phyloP scores from a whole-genome alignment of 2,113 vertebrate species.

The Orientallactaga bullata region DNA sequence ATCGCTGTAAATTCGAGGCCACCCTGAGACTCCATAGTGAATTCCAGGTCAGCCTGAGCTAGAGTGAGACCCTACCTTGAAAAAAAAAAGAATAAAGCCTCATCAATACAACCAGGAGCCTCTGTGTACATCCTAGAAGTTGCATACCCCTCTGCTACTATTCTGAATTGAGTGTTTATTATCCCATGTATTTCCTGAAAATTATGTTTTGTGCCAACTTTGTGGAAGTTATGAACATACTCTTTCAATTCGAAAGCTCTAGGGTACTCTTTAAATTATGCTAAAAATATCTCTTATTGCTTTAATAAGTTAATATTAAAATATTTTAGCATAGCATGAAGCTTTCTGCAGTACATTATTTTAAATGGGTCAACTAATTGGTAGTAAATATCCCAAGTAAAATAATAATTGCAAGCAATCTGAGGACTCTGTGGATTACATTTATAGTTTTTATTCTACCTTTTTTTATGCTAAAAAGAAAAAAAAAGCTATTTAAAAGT shows the following conservation, averaged over 20 bases:
- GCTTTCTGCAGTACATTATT: slow-evolving; percentile 71
- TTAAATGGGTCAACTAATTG: slow-evolving; percentile 79
- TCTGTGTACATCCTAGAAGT: neutral
- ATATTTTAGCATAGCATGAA: slow-evolving; percentile 76
- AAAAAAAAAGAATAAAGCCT: slow-evolving; percentile 48
- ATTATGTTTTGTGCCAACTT: slow-evolving; percentile 53
- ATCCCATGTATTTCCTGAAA: neutral
- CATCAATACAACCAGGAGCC: neutral
- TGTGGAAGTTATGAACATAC: slow-evolving; percentile 35
- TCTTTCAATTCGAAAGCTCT: slow-evolving; percentile 66
- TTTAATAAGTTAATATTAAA: slow-evolving; percentile 76
- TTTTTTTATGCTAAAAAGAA: slow-evolving; percentile 27
- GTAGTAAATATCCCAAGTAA: slow-evolving; percentile 76
- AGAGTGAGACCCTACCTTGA: too few relatives aligned
- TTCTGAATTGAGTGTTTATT: slow-evolving; percentile 61
- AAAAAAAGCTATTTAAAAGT: slow-evolving; percentile 48
- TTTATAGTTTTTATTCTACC: slow-evolving; percentile 68
- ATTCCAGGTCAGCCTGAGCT: too few relatives aligned
- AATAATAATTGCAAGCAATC: slow-evolving; percentile 71
- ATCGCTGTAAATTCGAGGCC: too few relatives aligned
- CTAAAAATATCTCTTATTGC: slow-evolving; percentile 77
- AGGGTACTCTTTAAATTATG: slow-evolving; percentile 68
- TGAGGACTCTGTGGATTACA: slow-evolving; percentile 59
- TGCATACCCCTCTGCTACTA: neutral
- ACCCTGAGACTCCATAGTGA: too few relatives aligned